phyloP scores from a whole-genome alignment of 1,140 invertebrate species.

The Bombyx mori region ASM3026992v2 NC_085123.1:13707501-13708000 shows the following conservation, averaged over 20 bases:
- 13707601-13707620: slow-evolving; percentile 6
- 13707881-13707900: slow-evolving; percentile 34
- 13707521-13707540: slow-evolving; percentile 30
- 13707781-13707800: slow-evolving; percentile 35
- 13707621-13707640: slow-evolving; percentile 31
- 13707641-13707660: slow-evolving; percentile 60
- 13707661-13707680: slow-evolving; percentile 16
- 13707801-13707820: slow-evolving; percentile 45
- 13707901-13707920: slow-evolving; percentile 58
- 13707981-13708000: not conserved
- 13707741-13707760: slow-evolving; percentile 20
- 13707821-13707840: slow-evolving; percentile 57
- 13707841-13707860: slow-evolving; percentile 64
- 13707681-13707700: not conserved
- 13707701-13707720: slow-evolving; percentile 11
- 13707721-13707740: slow-evolving; percentile 22
- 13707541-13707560: slow-evolving; percentile 31
- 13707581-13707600: slow-evolving; percentile 21
- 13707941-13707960: no score
- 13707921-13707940: not conserved
- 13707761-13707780: slow-evolving; percentile 33
- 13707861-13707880: slow-evolving; percentile 62
- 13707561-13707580: slow-evolving; percentile 11
- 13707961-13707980: not conserved
- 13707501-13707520: slow-evolving; percentile 32